These are phyloP conservation scores for Cisticola juncidis DNA, from an alignment of 2,113 vertebrate species.

Conservation along the genomic window DNA sequence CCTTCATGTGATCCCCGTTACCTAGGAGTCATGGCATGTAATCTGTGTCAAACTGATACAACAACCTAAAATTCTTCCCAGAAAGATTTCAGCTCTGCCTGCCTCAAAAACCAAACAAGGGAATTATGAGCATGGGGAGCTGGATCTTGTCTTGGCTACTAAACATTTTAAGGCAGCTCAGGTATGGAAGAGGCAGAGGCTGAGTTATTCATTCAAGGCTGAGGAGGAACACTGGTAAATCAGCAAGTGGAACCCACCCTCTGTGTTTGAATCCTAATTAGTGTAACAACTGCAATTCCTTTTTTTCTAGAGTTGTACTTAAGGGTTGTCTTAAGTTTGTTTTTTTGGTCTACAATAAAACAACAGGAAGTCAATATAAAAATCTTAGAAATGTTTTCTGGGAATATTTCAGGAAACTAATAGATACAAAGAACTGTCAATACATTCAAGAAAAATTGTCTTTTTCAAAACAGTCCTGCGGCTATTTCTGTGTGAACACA, in stretches of 20 bases:
- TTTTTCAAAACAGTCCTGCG: not conserved
- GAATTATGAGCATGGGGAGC: not conserved
- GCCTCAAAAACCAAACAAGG: not conserved
- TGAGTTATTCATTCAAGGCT: not conserved
- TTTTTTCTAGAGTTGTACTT: not conserved
- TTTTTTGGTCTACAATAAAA: not conserved
- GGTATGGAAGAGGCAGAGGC: not conserved
- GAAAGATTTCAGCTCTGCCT: not conserved
- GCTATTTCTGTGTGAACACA: not conserved
- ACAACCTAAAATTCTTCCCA: not conserved
- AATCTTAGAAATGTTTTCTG: constrained; percentile 2
- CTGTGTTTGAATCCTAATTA: not conserved
- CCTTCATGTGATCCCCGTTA: fast-evolving
- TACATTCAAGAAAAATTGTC: not conserved
- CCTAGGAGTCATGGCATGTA: not conserved
- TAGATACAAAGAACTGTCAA: constrained; percentile 9
- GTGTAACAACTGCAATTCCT: not conserved
- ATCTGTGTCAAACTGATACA: not conserved
- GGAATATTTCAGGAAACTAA: not conserved
- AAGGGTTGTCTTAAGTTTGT: not conserved
- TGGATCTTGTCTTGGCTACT: not conserved
- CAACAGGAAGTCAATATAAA: not conserved
- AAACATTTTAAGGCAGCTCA: not conserved
- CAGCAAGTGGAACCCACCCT: not conserved
- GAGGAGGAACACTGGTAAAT: not conserved